Conservation (phyloP, 1,140 invertebrate genomes). For the Pseudomyrmex gracilis region DNA sequence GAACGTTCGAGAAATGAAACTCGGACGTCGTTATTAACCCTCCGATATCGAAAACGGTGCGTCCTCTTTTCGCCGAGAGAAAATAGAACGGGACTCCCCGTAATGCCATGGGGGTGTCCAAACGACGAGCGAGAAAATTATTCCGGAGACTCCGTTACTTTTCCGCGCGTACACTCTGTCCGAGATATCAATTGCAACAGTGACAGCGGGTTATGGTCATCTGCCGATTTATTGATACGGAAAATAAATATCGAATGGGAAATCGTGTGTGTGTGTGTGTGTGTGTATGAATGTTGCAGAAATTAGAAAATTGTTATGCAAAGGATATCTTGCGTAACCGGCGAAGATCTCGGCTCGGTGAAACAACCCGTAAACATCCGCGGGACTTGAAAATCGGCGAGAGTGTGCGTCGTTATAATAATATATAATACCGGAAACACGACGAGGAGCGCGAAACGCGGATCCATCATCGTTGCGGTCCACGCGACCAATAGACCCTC, state of each 20-base stretch:
- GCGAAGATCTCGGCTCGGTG: no score
- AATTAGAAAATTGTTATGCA: no score
- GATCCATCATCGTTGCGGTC: slow-evolving; percentile 36
- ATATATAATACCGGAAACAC: background rate
- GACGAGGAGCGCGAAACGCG: slow-evolving; percentile 29
- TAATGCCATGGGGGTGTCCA: background rate
- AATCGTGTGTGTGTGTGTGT: no score
- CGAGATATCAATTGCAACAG: slow-evolving; percentile 25
- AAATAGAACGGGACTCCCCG: slow-evolving; percentile 20
- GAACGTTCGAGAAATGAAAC: slow-evolving; percentile 34
- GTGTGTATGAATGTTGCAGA: no score
- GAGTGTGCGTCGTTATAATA: background rate
- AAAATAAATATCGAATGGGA: background rate
- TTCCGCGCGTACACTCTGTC: background rate
- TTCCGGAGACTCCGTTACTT: slow-evolving; percentile 4
- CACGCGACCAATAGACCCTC: slow-evolving; percentile 37
- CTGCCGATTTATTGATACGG: background rate
- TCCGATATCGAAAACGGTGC: slow-evolving; percentile 23
- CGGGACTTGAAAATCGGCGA: background rate
- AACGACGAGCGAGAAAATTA: slow-evolving; percentile 2
- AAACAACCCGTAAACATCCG: no score
- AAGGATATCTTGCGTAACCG: no score
- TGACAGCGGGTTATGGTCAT: background rate
- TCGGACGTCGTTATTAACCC: slow-evolving; percentile 42
- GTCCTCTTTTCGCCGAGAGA: slow-evolving; percentile 14